Evolutionary conservation across 1,140 invertebrate species (phyloP), one percentile per base, ranked within the genome.

Genomic region (Pseudomyrmex cubaensis): DNA sequence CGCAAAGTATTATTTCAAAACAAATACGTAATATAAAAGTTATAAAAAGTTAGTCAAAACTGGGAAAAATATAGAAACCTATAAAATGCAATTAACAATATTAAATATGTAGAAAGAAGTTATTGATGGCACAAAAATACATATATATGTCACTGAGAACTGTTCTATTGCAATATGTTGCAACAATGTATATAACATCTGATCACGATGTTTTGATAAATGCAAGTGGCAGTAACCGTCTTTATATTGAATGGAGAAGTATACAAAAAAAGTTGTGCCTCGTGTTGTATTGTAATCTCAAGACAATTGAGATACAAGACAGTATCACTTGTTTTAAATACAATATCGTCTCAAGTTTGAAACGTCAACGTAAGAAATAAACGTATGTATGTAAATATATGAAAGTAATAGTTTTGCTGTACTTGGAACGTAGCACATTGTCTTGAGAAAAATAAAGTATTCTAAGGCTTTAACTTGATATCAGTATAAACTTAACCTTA

Each of bases 201-300:
- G 56, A 22, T 61, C 54, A 69, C 73, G 76, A 75, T 48, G 61
- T 77, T 56, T 17, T 70, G n/a, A 61, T 74, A 90, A 90, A 90
- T 90, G 89, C 89, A 90, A 20, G 17, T 66, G 85, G 82, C 85
- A 90, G 83, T 88, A 12, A 9, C 35, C 25, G 8, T 67, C 66
- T 54, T 50, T 52, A 78, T 4, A 56, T 52, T 74, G 46, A n/a
- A 67, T 22, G 73, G n/a, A 10, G 4, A 20, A 50, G 48, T 17
- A 54, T 5, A 22, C 62, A 67, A 9, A 59, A 15, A 61, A 78
- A 80, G n/a, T 86, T 83, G 84, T 86, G 84, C 35, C 85, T 73
- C 54, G 52, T 52, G 56, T 61, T 17, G 15, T 48, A 82, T 35
- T 35, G 35, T 35, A 35, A 35, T 35, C 35, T 35, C 35, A 35